Conservation (phyloP, 1,140 invertebrate species). For the Lepidostoma basale region DNA sequence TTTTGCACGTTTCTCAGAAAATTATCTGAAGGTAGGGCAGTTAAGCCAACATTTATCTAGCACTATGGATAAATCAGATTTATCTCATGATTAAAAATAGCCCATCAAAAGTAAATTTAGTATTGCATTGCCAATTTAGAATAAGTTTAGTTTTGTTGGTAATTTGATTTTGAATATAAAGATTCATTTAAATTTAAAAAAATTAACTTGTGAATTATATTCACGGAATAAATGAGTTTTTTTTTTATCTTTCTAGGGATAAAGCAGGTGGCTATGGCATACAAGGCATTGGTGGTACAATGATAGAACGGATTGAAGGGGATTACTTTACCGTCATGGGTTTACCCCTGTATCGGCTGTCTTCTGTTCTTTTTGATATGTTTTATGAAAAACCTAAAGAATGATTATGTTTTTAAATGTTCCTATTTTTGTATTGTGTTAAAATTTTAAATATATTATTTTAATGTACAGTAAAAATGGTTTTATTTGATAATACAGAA, state of each 20-base stretch:
- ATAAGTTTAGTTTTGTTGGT: no score
- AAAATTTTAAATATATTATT: neutral
- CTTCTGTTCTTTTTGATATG: conserved; percentile 69
- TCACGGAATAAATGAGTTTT: neutral
- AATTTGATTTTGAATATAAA: no score
- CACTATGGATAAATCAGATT: no score
- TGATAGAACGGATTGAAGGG: conserved; percentile 87
- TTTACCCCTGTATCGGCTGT: conserved; percentile 82
- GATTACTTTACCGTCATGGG: conserved; percentile 95
- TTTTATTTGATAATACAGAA: neutral
- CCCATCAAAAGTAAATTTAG: neutral
- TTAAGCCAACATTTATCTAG: no score
- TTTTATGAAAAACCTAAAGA: conserved; percentile 47
- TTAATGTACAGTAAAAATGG: neutral
- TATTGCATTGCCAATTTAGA: no score
- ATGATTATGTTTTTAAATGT: conserved; percentile 19
- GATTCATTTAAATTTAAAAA: no score
- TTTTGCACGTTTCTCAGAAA: no score
- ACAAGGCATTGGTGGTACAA: conserved; percentile 84
- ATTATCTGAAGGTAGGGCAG: no score
- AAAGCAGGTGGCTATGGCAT: conserved; percentile 96
- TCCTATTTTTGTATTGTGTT: neutral
- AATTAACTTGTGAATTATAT: no score
- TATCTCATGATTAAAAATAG: no score
- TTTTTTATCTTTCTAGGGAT: conserved; percentile 69